Base-by-base conservation (phyloP, 2,888 invertebrate genomes). In the Thumatha senex region DNA sequence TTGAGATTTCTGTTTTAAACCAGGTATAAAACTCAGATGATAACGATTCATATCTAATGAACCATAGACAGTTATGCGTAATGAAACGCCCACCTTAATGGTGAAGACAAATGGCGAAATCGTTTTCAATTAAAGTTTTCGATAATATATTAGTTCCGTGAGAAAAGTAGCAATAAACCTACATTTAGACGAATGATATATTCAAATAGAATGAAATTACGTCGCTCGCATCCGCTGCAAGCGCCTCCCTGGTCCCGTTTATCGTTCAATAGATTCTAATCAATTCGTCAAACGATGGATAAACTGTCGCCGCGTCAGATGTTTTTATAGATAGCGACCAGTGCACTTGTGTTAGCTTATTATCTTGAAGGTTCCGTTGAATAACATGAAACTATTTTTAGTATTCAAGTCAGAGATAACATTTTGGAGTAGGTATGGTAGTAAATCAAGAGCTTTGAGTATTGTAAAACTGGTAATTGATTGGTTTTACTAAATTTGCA, bases 151-250 rank as follows among this genome's bases (percentile, higher is more conserved):
- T 84, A 86, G 89, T 89, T 89, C 89, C 91, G 90, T 91, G 90
- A 89, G 91, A 91, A 90, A 90, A 88, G 83, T 79, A 83, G 89
- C 83, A 89, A 90, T 90, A 91, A 91, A 91, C 91, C 91, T 89
- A 91, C 89, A 88, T 91, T 89, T 78, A 74, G 78, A 68, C 74
- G 82, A 84, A 87, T 89, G 86, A 89, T 89, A 87, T 88, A 91
- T 89, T 89, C 86, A 87, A 86, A 89, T 89, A 85, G 84, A 86
- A 86, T 88, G 80, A 79, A 86, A 82, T 88, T 85, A 84, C 87
- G 83, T 86, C 76, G 78, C 73, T 80, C 78, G 79, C 84, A 88
- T 89, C 89, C 90, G 89, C 78, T 84, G 85, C 81, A 83, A 80
- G 84, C 84, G 80, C 81, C 84, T 85, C 78, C 78, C 76, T 78